Evolutionary conservation across 2,113 vertebrate species (phyloP), one percentile per base, ranked within the genome.

Genomic region (Microtus oregoni): DNA sequence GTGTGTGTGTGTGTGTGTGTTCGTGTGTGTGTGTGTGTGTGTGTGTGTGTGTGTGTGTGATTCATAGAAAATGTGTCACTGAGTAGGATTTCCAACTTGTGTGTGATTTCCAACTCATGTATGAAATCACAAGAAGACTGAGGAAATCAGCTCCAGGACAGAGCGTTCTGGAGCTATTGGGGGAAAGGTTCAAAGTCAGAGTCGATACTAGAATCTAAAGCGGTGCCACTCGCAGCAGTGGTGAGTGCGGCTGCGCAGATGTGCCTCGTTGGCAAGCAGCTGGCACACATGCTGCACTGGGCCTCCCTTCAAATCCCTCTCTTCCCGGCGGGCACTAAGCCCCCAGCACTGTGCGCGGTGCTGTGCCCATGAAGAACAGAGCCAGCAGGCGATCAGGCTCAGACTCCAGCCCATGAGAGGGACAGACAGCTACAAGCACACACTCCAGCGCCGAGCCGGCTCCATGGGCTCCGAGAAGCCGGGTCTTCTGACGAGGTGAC

Each of bases 161-260:
- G 63, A 72, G 32, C 30, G 41, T 41, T 79, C 83, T 44, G 17
- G 8, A 82, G 61, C 26, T 20, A 0, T 38, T 61, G 20, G 78
- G 65, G 24, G 47, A 67, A 22, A 0, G 0, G 30, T 35, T 79
- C 58, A 28, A 28, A 79, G 47, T 30, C 4, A 32, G 14, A 85
- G 67, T 20, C 12, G 5, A 26, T 3, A 4, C 5, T 11, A 2
- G 20, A 10, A 28, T 55, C 61, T 3, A 28, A 41, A 22, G 44
- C 5, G 4, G 52, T 6, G 0, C 58, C 55, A 58, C 58, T 20
- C 1, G 0, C 58, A 58, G 58, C 58, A 7, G 44, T 7, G 3
- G 61, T 6, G 0, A 17, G 61, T 50, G 4, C 50, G 24, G 19
- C 17, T 13, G 19, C 0, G 3, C 41, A 9, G 24, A 30, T 1